Evolutionary conservation across 2,797 vertebrate species (phyloP).

Genomic region (Eutrigla gurnardus): DNA sequence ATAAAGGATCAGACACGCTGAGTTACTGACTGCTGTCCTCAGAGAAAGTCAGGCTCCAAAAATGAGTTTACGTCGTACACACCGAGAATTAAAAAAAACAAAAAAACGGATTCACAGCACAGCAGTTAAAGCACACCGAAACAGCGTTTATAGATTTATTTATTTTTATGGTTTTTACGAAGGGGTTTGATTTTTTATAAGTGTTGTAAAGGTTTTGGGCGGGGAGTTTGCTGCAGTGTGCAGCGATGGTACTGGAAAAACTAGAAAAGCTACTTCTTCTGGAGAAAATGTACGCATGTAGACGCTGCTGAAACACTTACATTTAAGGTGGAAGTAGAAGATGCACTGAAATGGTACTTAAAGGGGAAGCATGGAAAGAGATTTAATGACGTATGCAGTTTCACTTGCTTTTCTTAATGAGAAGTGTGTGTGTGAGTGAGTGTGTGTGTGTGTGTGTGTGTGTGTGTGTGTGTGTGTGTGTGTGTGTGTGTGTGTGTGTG

Average conservation of each 20-base stretch:
- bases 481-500: no score
- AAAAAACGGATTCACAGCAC: background rate
- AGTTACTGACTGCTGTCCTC: background rate
- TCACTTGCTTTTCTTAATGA: background rate
- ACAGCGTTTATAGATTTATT: background rate
- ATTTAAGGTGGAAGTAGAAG: background rate
- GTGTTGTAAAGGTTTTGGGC: slow-evolving; percentile 7
- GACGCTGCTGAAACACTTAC: background rate
- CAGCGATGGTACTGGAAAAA: background rate
- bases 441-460: background rate
- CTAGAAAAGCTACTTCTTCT: background rate
- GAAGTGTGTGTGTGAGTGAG: background rate
- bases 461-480: no score
- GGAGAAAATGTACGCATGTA: no score
- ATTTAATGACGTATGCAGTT: background rate
- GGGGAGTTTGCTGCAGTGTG: background rate
- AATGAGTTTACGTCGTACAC: background rate
- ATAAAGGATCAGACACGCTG: background rate
- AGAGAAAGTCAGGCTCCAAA: slow-evolving; percentile 5
- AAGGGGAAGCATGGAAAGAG: background rate
- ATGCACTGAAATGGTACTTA: background rate
- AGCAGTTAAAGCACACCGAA: background rate
- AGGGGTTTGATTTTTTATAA: slow-evolving; percentile 16
- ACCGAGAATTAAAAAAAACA: background rate
- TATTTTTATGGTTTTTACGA: slow-evolving; percentile 2